Percentiles rank a stretch among this genome's conserved stretches.
Evolutionary conservation across 2,113 vertebrate genomes (phyloP).

Genomic region (Plectropomus leopardus): DNA sequence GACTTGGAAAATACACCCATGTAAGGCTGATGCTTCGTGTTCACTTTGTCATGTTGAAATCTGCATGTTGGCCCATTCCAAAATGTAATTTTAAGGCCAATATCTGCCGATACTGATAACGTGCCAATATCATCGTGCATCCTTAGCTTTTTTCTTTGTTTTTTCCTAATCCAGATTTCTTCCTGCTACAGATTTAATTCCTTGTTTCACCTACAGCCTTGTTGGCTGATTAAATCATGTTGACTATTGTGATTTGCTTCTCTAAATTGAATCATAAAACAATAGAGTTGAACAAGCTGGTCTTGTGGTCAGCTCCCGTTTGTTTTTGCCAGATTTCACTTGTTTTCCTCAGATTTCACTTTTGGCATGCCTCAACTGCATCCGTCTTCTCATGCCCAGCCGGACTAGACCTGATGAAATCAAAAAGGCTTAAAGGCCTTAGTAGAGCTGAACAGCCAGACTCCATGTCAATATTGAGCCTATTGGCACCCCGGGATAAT

Average conservation of each 20-base stretch:
- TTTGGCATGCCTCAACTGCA: constrained; percentile 22
- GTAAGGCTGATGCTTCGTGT: too few species aligned
- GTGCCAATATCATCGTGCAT: too few species aligned
- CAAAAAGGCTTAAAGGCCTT: constrained; percentile 20
- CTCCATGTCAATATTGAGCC: constrained; percentile 11
- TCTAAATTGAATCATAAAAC: constrained; percentile 4
- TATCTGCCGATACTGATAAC: too few species aligned
- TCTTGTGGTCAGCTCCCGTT: constrained; percentile 2
- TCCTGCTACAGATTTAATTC: too few species aligned
- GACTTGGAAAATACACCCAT: too few species aligned
- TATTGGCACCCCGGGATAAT: constrained; percentile 32
- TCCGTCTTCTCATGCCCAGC: neutral
- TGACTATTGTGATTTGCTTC: neutral
- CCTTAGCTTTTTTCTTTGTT: too few species aligned
- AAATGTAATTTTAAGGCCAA: too few species aligned
- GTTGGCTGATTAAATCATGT: neutral
- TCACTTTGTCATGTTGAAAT: too few species aligned
- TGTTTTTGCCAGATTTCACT: constrained; percentile 21
- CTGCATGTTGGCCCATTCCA: too few species aligned
- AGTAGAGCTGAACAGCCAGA: neutral
- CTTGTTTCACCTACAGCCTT: neutral
- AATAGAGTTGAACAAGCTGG: neutral
- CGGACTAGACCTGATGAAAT: constrained; percentile 21
- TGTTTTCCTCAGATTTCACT: constrained; percentile 33
- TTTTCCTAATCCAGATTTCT: too few species aligned